Evolutionary conservation across 2,888 invertebrate genomes (phyloP).

Genomic region (Patella pellucida): DNA sequence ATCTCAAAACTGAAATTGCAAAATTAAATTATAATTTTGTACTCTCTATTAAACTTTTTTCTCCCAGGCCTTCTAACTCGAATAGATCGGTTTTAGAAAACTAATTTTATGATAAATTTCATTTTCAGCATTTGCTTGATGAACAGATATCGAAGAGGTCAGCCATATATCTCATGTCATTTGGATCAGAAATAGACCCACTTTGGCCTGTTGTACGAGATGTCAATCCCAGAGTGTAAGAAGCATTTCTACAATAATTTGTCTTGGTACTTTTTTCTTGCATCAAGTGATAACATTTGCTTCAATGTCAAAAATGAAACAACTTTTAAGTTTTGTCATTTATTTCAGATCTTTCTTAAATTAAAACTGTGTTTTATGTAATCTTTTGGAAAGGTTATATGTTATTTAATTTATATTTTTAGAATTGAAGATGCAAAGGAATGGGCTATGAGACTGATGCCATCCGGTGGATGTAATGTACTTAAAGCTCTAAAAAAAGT

Average conservation of each 20-base stretch:
- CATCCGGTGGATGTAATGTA: slow-evolving; percentile 68
- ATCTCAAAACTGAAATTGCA: no score
- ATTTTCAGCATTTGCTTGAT: slow-evolving; percentile 68
- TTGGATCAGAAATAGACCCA: slow-evolving; percentile 65
- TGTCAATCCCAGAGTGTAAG: slow-evolving; percentile 66
- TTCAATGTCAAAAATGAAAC: background rate
- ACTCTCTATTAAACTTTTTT: no score
- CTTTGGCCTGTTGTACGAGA: slow-evolving; percentile 67
- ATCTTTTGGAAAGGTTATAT: no score
- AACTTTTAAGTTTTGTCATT: background rate
- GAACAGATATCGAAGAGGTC: slow-evolving; percentile 68
- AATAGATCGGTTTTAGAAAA: no score
- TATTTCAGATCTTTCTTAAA: no score
- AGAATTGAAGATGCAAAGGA: slow-evolving; percentile 68
- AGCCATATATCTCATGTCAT: slow-evolving; percentile 65
- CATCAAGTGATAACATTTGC: background rate
- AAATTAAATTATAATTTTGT: no score
- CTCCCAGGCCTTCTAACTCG: no score
- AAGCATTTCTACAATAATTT: slow-evolving; percentile 14
- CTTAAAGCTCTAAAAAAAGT: slow-evolving; percentile 68
- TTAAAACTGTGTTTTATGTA: no score
- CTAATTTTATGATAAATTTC: background rate
- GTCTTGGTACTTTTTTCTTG: background rate
- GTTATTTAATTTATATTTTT: slow-evolving; percentile 25
- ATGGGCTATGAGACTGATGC: slow-evolving; percentile 61